phyloP scores from a whole-genome alignment of 2,113 vertebrate genomes.

The Ammodytes dubius region DNA sequence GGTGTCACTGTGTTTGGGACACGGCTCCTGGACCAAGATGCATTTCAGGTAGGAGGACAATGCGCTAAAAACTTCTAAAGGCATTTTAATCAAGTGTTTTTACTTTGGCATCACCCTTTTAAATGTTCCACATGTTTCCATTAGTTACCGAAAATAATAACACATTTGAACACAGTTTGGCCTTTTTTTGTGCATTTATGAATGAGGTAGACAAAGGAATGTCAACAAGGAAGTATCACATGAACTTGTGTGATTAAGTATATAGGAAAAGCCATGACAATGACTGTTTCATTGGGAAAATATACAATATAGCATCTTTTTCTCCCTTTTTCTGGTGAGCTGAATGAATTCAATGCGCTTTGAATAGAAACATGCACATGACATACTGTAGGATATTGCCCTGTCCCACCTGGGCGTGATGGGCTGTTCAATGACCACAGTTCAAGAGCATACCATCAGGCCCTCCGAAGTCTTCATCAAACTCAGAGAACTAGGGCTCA shows the following conservation, averaged over 20 bases:
- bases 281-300: background rate
- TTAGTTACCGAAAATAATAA: background rate
- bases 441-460: no score
- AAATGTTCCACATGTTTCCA: background rate
- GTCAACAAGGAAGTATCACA: background rate
- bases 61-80: no score
- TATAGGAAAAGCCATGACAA: background rate
- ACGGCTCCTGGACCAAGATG: conserved; percentile 85
- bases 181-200: conserved; percentile 1
- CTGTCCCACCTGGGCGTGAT: no score
- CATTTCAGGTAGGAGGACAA: conserved; percentile 88
- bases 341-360: background rate
- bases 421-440: no score
- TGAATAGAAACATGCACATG: no score
- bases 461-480: no score
- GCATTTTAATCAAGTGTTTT: background rate
- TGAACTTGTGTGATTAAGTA: conserved; percentile 3
- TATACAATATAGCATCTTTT: background rate
- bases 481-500: no score
- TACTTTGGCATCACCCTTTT: background rate
- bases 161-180: background rate
- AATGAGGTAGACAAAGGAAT: background rate
- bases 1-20: conserved; percentile 90
- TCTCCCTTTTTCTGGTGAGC: background rate
- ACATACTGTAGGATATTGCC: no score